Conservation (phyloP, 2,888 invertebrate genomes). For the Idaea dimidiata region DNA sequence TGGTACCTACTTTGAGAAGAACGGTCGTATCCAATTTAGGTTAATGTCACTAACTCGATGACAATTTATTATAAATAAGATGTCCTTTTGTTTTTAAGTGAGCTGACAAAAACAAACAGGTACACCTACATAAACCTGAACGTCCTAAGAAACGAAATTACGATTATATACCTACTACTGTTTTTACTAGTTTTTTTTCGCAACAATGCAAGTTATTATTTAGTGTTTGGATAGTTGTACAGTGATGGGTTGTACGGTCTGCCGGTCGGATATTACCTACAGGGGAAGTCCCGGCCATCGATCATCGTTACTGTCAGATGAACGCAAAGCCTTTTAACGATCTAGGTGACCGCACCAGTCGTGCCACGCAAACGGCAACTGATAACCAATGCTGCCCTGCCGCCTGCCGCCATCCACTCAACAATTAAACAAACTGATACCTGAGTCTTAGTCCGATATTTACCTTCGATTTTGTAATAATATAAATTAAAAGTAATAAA, state of each 20-base stretch:
- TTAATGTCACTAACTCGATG: too few relatives aligned
- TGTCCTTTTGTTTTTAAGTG: too few relatives aligned
- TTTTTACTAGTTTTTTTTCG: not conserved
- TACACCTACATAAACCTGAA: too few relatives aligned
- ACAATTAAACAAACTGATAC: conserved; percentile 12
- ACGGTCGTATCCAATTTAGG: too few relatives aligned
- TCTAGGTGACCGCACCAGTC: conserved; percentile 45
- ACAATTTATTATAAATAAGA: too few relatives aligned
- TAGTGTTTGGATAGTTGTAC: conserved; percentile 18
- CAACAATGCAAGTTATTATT: not conserved
- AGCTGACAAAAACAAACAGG: too few relatives aligned
- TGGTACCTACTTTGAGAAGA: too few relatives aligned
- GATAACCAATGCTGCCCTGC: conserved; percentile 21
- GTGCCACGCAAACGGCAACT: conserved; percentile 13
- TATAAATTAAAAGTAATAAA: too few relatives aligned
- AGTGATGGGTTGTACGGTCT: conserved; percentile 29
- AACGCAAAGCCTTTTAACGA: conserved; percentile 63
- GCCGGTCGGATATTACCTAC: conserved; percentile 66
- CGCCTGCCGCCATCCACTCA: conserved; percentile 6
- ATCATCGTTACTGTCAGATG: conserved; percentile 71
- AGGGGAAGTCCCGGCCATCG: conserved; percentile 65
- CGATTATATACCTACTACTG: not conserved
- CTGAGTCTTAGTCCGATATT: too few relatives aligned
- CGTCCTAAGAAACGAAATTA: too few relatives aligned
- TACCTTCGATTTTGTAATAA: too few relatives aligned